Percentiles rank a stretch among this genome's conserved stretches.
phyloP scores from a whole-genome alignment of 2,113 vertebrate species.

The Rhinolophus sinicus region DNA sequence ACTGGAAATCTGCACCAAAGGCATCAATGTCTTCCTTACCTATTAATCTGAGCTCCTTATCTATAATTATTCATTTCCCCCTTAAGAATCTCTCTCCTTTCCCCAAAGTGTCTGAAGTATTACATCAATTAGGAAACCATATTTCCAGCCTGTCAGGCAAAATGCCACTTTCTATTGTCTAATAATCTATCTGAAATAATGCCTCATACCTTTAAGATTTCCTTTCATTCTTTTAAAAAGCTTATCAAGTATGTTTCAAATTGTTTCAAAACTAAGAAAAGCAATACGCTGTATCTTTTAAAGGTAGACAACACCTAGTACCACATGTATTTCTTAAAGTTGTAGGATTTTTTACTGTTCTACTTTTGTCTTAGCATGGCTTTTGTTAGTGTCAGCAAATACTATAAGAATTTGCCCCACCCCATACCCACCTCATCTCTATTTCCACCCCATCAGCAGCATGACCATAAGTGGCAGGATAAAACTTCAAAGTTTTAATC shows the following conservation, averaged over 20 bases:
- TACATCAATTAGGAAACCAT: neutral
- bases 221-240: constrained; percentile 43
- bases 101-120: neutral
- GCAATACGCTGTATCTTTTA: neutral
- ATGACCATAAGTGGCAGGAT: neutral
- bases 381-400: neutral
- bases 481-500: neutral
- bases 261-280: constrained; percentile 14
- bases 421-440: neutral
- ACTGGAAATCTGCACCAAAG: constrained; percentile 52
- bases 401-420: neutral
- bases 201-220: neutral
- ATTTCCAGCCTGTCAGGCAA: neutral
- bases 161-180: neutral
- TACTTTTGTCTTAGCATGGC: neutral
- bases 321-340: neutral
- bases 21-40: neutral
- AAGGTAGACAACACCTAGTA: neutral
- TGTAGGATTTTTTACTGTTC: neutral
- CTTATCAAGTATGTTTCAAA: neutral
- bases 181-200: constrained; percentile 4
- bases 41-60: constrained; percentile 55
- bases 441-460: neutral
- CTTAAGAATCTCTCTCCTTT: neutral
- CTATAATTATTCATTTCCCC: constrained; percentile 39